Percentiles rank a stretch among this genome's conserved stretches.
Evolutionary conservation across 1,140 invertebrate genomes (phyloP).

Genomic region (Brachionus koreanus): DNA sequence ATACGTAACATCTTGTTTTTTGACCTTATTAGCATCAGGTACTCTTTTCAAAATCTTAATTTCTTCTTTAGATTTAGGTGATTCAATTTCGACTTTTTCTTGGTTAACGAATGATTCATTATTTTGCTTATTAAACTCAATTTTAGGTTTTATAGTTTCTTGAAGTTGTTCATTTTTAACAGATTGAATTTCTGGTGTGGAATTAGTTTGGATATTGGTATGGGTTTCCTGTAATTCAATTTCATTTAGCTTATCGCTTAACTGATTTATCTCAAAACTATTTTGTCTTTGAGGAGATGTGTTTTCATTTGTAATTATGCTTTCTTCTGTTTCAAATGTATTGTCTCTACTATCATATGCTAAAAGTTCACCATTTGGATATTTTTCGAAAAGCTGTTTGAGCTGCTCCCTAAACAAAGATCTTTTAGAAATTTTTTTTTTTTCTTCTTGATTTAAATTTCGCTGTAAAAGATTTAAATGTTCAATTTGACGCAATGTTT

Average conservation of each 20-base stretch:
- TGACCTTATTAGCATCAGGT: background rate
- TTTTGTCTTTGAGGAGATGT: background rate
- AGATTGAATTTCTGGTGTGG: background rate
- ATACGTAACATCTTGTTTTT: background rate
- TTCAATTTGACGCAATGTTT: conserved; percentile 32
- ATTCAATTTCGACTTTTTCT: background rate
- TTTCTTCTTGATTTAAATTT: conserved; percentile 29
- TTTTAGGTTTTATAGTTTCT: background rate
- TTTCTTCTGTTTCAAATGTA: conserved; percentile 26
- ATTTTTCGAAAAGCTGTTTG: background rate
- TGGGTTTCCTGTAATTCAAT: background rate
- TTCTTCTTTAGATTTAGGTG: background rate
- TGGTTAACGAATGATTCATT: background rate
- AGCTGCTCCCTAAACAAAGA: background rate
- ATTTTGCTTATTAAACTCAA: background rate
- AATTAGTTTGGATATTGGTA: background rate
- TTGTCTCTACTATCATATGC: background rate
- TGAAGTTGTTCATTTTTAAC: background rate
- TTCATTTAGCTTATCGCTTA: background rate
- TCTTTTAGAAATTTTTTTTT: conserved; percentile 2
- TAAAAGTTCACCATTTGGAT: conserved; percentile 27
- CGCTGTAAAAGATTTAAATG: background rate
- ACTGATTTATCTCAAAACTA: background rate
- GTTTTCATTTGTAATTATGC: background rate
- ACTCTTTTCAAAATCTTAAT: background rate